Evolutionary conservation across 2,797 vertebrate species (phyloP), one percentile per base, ranked within the genome.

Genomic region (Chelon labrosus): DNA sequence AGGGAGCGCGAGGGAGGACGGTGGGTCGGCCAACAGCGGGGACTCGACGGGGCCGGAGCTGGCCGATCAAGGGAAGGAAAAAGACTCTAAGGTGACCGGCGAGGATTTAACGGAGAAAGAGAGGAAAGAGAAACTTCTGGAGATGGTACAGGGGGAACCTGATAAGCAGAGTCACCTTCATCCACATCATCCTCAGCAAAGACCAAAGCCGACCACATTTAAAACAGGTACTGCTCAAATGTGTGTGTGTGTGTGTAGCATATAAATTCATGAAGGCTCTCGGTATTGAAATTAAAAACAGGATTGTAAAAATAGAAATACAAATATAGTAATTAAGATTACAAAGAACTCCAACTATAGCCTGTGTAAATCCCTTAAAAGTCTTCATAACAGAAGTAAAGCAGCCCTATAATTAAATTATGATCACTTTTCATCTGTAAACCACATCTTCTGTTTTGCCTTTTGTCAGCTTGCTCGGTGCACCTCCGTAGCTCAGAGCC

Each of bases 161-260:
- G 84, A 85, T n/a, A 60, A 61, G 55, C 54, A 73, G 37, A 65
- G 65, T 44, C 75, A 71, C 38, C 83, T 77, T 67, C 88, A 90
- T 75, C 91, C 79, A 0, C 84, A 79, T 72, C 89, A 74, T 85
- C 85, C 84, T 67, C 87, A 88, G 41, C 87, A 85, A 37, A 87
- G 85, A 64, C 88, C 86, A 73, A 88, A 87, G 71, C 80, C 88
- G 1, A 89, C 85, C 16, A 54, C 88, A 37, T 57, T 84, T 44
- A 85, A 58, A 88, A 58, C 90, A 92, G 92, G 93, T 93, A 87
- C 47, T 7, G 20, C 7, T 66, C 22, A 46, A 8, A 10, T 2
- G 0, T 41, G 31, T 38, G 44, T 17, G 3, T 51, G 20, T 41
- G 9, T 35, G 22, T n/a, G 52, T 10, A 11, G 10, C 44, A 17